These are phyloP conservation scores for Triplophysa yarkandensis DNA, from an alignment of 2,797 vertebrate species.

Conservation along the genomic window DNA sequence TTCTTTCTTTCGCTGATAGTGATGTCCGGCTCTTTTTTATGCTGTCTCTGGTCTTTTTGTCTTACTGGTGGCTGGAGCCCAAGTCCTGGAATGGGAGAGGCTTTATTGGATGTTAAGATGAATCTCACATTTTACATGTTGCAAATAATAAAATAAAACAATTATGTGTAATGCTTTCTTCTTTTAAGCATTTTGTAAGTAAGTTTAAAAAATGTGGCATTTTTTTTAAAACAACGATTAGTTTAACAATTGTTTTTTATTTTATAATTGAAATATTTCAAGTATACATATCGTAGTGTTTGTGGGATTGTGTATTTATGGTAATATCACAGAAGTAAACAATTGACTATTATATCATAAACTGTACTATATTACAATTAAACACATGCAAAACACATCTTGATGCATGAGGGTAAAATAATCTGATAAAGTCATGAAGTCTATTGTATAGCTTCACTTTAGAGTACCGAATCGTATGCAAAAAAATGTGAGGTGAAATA, in stretches of 20 bases:
- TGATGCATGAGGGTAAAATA: not conserved
- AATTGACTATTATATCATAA: not conserved
- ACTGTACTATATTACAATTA: not conserved
- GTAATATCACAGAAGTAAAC: not conserved
- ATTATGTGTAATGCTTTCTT: not conserved
- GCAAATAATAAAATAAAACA: not conserved
- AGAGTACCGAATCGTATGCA: no score
- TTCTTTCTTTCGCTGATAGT: conserved; percentile 6
- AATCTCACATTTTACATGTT: not conserved
- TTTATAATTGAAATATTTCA: no score
- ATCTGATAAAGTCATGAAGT: no score
- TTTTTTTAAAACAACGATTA: no score
- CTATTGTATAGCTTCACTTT: no score
- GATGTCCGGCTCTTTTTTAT: conserved; percentile 69
- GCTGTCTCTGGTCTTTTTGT: conserved; percentile 63
- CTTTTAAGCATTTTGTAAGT: not conserved
- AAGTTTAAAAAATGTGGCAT: not conserved
- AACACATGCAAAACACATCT: not conserved
- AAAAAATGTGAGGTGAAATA: no score
- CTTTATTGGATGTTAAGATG: conserved; percentile 17
- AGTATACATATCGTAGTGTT: no score
- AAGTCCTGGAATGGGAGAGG: conserved; percentile 30
- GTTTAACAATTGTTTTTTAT: no score
- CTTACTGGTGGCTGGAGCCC: conserved; percentile 58
- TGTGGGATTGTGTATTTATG: not conserved